Evolutionary conservation across 1,140 invertebrate species (phyloP).

Genomic region (Cyphomyrmex costatus): DNA sequence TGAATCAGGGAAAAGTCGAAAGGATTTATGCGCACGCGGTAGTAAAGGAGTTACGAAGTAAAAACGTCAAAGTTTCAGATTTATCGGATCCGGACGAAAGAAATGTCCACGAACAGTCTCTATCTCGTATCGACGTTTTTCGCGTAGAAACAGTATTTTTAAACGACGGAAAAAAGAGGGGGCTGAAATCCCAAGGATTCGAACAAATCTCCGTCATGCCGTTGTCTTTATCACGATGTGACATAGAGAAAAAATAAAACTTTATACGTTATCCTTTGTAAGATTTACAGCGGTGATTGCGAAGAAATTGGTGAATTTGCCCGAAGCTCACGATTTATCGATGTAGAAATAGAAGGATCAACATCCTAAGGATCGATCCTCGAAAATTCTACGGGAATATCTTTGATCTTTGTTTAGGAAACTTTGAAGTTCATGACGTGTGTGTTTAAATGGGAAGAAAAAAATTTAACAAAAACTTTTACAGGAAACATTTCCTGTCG

Average conservation of each 20-base stretch:
- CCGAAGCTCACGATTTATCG: conserved; percentile 18
- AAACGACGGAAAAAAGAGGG: conserved; percentile 14
- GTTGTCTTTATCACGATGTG: conserved; percentile 19
- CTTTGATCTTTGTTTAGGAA: conserved; percentile 5
- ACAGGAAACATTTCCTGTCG: neutral
- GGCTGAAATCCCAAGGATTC: neutral
- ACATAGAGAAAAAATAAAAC: conserved; percentile 17
- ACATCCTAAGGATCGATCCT: neutral
- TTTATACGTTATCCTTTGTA: neutral
- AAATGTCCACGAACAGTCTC: conserved; percentile 15
- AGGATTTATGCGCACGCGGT: conserved; percentile 43
- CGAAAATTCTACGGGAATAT: neutral
- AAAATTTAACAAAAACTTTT: conserved; percentile 8
- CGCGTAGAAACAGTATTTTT: conserved; percentile 24
- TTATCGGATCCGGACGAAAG: conserved; percentile 41
- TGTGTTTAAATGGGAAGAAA: neutral
- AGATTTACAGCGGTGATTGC: conserved; percentile 28
- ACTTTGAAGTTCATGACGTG: neutral
- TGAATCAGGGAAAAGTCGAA: conserved; percentile 22
- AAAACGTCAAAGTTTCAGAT: conserved; percentile 59
- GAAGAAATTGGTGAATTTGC: conserved; percentile 29
- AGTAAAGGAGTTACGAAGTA: conserved; percentile 46
- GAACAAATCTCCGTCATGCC: conserved; percentile 22
- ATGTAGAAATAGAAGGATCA: conserved; percentile 27
- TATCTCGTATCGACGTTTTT: conserved; percentile 14